Base-by-base conservation (phyloP, 1,140 invertebrate species). In the Magallana angulata region DNA sequence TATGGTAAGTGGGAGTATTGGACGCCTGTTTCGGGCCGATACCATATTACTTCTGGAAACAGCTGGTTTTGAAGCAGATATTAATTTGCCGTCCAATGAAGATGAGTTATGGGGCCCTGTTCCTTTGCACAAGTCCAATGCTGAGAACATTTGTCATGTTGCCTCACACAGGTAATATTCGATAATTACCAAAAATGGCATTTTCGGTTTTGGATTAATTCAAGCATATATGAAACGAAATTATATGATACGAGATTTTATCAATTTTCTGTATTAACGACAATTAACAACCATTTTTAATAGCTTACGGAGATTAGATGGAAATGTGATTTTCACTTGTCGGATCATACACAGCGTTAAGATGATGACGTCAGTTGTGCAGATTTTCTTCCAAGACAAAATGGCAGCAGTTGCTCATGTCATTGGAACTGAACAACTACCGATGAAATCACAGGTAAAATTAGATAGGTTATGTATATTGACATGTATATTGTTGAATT, bases 351-450 rank as follows among this genome's bases (percentile, higher is more conserved):
- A 93, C 86, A 91, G 89, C 30, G 83, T 90, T 8, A 85, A 84
- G 2, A 60, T 93, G 84, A 87, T 90, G 88, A 92, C 90, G 91
- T 93, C 92, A 64, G 91, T 89, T 36, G 89, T 93, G 8, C 92
- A 93, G 56, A 90, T 92, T 36, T 92, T 88, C 64, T 91, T 86
- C 81, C 85, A 86, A 9, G 89, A 93, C 58, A 91, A 93, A 71
- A 90, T 93, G 90, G 85, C 84, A 30, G 91, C 88, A 16, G 87
- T 93, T 14, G 89, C 89, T n/a, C 92, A 93, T 80, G 85, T 92
- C 4, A 89, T 93, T 68, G 92, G 90, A 16, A 89, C 87, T 11
- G 92, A 93, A 12, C 93, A 93, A 71, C 84, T 93, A 68, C 93
- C 92, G n/a, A 9, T 9, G 16, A 14, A 48, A 48, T 48, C 36